Conservation (phyloP, 2,797 vertebrate species). For the Sarcophilus harrisii region DNA sequence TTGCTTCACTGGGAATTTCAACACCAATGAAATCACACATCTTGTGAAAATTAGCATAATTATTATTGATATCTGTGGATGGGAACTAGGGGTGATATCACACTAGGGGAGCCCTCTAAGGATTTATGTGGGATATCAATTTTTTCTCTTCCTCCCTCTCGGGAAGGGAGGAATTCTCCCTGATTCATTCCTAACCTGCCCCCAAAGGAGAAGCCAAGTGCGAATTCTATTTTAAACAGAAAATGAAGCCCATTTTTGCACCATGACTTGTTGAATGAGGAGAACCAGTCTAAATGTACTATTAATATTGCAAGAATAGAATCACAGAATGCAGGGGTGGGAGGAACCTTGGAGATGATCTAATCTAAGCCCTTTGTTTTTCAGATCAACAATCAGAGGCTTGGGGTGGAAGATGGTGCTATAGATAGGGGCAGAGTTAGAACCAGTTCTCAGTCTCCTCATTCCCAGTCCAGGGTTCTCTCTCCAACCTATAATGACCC, state of each 20-base stretch:
- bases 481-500: not conserved
- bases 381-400: not conserved
- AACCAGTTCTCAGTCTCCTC: not conserved
- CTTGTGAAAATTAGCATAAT: not conserved
- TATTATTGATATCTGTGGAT: not conserved
- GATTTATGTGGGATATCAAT: conserved; percentile 20
- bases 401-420: not conserved
- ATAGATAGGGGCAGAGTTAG: not conserved
- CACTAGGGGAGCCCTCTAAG: conserved; percentile 13
- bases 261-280: not conserved
- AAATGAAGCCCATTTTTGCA: not conserved
- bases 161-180: no score
- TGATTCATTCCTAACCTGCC: not conserved
- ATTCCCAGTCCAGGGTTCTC: not conserved
- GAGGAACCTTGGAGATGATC: not conserved
- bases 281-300: not conserved
- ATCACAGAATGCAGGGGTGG: not conserved
- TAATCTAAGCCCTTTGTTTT: not conserved
- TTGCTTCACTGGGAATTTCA: not conserved
- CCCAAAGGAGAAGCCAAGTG: not conserved
- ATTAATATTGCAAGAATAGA: not conserved
- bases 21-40: not conserved
- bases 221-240: not conserved
- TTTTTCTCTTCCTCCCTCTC: not conserved
- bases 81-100: not conserved